A percentile compares a stretch with the other conserved stretches of the same genome.
Conservation (phyloP, 2,888 invertebrate species). For the Pelosia muscerda region DNA sequence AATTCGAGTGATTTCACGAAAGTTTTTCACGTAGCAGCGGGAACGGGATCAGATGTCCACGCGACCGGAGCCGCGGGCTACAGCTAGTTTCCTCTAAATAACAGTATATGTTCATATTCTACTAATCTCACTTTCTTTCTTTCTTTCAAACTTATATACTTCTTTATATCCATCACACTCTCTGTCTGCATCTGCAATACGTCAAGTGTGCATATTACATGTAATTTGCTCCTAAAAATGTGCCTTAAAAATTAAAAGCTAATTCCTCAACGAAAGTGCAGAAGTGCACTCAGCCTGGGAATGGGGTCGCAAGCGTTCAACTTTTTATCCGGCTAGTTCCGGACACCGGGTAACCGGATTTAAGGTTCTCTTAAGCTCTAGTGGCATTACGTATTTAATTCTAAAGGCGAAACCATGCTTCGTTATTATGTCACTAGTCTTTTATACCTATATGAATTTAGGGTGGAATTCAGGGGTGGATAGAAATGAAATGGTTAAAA, state of each 20-base stretch:
- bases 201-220: neutral
- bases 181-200: neutral
- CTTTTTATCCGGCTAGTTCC: constrained; percentile 16
- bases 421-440: neutral
- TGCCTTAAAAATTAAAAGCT: neutral
- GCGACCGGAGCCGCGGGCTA: too few relatives aligned
- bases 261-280: constrained; percentile 1
- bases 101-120: too few relatives aligned
- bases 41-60: too few relatives aligned
- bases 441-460: too few relatives aligned
- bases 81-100: too few relatives aligned
- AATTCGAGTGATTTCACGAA: too few relatives aligned
- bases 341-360: constrained; percentile 24
- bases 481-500: too few relatives aligned
- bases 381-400: neutral
- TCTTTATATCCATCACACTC: too few relatives aligned
- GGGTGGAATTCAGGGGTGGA: too few relatives aligned
- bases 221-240: neutral
- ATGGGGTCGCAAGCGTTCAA: constrained; percentile 22
- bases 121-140: too few relatives aligned
- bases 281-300: constrained; percentile 10
- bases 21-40: too few relatives aligned
- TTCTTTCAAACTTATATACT: too few relatives aligned
- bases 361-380: constrained; percentile 18
- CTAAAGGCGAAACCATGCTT: neutral